Conservation (phyloP, 2,797 vertebrate genomes). For the Paratrypauchen microcephalus region DNA sequence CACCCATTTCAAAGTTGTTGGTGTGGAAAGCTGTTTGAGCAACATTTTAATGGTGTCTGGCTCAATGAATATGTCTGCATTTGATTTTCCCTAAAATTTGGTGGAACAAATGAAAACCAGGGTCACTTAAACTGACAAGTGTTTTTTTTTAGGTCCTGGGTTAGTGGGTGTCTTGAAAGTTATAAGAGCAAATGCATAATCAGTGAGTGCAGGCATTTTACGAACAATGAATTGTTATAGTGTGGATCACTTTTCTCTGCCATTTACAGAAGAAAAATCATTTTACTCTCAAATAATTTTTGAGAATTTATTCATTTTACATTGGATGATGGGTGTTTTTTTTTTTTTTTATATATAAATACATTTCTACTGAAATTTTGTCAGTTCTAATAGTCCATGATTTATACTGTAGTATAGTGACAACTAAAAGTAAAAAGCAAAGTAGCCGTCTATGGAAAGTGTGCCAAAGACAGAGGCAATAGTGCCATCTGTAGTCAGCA, state of each 20-base stretch:
- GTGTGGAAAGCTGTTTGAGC: slow-evolving; percentile 65
- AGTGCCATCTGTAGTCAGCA: slow-evolving; percentile 82
- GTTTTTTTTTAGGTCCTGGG: slow-evolving; percentile 51
- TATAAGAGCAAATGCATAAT: neutral
- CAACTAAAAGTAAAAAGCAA: slow-evolving; percentile 4
- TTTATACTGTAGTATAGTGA: neutral
- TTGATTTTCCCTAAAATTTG: slow-evolving; percentile 70
- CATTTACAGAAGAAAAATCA: neutral
- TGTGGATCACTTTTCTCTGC: too few species aligned
- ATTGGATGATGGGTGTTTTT: too few species aligned
- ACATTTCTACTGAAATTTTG: neutral
- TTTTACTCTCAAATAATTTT: slow-evolving; percentile 17
- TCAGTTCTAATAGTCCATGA: slow-evolving; percentile 57
- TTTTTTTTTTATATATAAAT: too few species aligned
- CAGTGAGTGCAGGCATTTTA: too few species aligned
- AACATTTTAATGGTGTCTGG: slow-evolving; percentile 65
- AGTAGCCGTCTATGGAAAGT: slow-evolving; percentile 2
- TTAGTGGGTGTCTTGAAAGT: slow-evolving; percentile 34
- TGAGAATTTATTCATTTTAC: too few species aligned
- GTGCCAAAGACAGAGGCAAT: slow-evolving; percentile 65
- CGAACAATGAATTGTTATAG: too few species aligned
- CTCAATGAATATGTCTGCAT: slow-evolving; percentile 68
- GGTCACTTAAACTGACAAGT: slow-evolving; percentile 59
- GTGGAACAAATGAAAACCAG: slow-evolving; percentile 66
- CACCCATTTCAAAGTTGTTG: slow-evolving; percentile 53